Evolutionary conservation across 2,113 vertebrate genomes (phyloP), one percentile per base, ranked within the genome.

Genomic region (Hystrix brachyura): DNA sequence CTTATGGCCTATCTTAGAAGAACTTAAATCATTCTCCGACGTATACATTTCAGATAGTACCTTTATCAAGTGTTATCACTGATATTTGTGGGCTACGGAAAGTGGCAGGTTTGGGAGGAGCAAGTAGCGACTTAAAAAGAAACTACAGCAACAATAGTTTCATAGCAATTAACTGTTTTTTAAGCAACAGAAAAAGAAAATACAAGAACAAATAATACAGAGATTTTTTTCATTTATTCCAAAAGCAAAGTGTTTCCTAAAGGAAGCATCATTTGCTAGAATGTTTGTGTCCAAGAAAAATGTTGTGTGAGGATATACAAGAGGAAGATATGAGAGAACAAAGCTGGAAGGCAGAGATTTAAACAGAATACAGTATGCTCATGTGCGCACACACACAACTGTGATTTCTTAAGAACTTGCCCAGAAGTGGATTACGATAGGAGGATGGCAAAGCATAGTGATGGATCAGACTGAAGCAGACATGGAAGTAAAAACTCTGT

Each of bases 141-240:
- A 69, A 76, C 11, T 3, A 18, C 11, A 23, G 59, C 62, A 84
- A 82, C 1, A 72, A 71, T 46, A 21, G 32, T 8, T 46, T 71
- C 48, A 32, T 38, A 65, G 48, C 53, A 69, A 87, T 27, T 29
- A 38, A 91, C 34, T n/a, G 48, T 51, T n/a, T 21, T 82, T 90
- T 83, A 38, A 87, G 67, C 1, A 92, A 81, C 74, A 89, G 85
- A 74, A 88, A 87, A 71, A 91, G 64, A 92, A 87, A 89, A 59
- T 38, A 43, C 4, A 34, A 78, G 25, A 74, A 76, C 3, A 76
- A 60, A 69, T 29, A 87, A 62, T 57, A 5, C 17, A 83, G 27
- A 86, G 14, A 76, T 88, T 80, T 85, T 95, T 92, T 95, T 92
- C 19, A 81, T 46, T 53, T 81, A 29, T 83, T 95, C 51, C 84